Percentiles rank a stretch among this genome's conserved stretches.
phyloP scores from a whole-genome alignment of 53 echinoderm and acorn worm species.

The Echinarachnius parma region DNA sequence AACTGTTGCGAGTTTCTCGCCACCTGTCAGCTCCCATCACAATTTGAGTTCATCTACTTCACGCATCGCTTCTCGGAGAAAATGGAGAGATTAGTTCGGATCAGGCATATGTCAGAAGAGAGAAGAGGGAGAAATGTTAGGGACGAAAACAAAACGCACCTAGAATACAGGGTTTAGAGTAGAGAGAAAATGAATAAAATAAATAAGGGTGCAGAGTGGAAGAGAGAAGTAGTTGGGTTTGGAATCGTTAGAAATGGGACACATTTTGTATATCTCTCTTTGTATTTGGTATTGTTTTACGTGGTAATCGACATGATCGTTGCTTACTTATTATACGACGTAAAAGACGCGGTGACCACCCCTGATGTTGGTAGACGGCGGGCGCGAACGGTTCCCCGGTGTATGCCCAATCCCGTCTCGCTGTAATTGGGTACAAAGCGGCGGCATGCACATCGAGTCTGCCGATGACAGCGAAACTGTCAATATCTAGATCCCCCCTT shows the following conservation, averaged over 20 bases:
- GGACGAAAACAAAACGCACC: no score
- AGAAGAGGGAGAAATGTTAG: no score
- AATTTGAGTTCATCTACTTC: no score
- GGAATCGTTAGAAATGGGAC: no score
- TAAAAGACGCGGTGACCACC: conserved; percentile 39
- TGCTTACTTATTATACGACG: no score
- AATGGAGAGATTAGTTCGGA: no score
- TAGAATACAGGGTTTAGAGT: not conserved
- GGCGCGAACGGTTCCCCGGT: conserved; percentile 18
- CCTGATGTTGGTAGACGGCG: conserved; percentile 16
- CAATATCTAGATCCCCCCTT: not conserved
- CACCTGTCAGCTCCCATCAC: conserved; percentile 28
- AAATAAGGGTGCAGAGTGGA: not conserved
- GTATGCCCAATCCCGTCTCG: conserved; percentile 7
- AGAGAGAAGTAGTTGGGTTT: conserved; percentile 1
- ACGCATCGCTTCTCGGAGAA: no score
- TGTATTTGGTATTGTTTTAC: no score
- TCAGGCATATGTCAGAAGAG: no score
- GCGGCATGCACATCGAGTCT: conserved; percentile 20
- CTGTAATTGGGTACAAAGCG: conserved; percentile 40
- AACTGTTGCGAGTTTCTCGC: conserved; percentile 21
- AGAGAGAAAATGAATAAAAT: not conserved
- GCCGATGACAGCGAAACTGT: conserved; percentile 1
- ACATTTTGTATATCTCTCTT: no score
- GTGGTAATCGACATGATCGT: no score